Conservation (phyloP, 35 echinoderm and acorn worm species). For the Heliocidaris tuberculata region DNA sequence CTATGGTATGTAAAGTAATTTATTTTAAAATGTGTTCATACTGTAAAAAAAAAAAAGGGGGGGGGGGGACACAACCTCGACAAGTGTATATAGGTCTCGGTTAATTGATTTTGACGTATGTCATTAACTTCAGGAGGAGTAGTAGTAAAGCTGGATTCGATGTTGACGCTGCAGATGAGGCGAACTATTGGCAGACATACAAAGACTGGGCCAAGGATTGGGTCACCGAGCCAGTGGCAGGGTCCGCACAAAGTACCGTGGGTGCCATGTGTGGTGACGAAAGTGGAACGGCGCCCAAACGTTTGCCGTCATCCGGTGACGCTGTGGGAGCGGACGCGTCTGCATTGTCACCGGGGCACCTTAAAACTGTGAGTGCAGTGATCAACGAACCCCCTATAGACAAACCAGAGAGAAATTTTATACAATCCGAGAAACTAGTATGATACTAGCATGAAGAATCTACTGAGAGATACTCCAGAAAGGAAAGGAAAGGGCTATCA, state of each 20-base stretch:
- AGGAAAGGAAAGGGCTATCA: too few relatives aligned
- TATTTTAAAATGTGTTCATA: background rate
- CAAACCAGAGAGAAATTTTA: background rate
- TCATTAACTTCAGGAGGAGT: conserved; percentile 9
- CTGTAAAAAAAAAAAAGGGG: background rate
- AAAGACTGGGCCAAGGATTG: conserved; percentile 55
- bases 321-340: background rate
- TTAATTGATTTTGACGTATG: background rate
- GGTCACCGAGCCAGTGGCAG: background rate
- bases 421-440: background rate
- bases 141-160: background rate
- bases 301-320: background rate
- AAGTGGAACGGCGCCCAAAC: background rate
- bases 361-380: conserved; percentile 10
- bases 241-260: background rate
- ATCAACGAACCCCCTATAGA: background rate
- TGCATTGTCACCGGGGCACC: background rate
- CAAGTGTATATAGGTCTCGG: background rate
- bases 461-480: background rate
- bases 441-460: background rate
- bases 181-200: conserved; percentile 60
- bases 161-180: conserved; percentile 39
- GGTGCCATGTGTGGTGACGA: conserved; percentile 21
- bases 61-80: background rate
- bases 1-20: background rate